Percentiles rank a stretch among this genome's conserved stretches.
Conservation (phyloP, 1,140 invertebrate species). For the Doryteuthis pealeii region DNA sequence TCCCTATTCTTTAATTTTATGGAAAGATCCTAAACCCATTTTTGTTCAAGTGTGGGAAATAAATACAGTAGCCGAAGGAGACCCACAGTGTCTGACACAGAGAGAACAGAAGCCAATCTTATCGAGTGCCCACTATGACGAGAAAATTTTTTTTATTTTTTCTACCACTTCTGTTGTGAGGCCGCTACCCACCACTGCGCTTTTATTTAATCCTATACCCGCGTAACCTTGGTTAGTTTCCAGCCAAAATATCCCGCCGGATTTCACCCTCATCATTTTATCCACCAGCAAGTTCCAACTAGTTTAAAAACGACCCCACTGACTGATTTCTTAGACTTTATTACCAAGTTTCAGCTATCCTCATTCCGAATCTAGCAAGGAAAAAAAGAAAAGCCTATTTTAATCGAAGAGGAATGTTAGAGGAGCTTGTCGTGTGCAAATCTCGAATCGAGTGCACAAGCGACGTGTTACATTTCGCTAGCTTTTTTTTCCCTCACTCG, state of each 20-base stretch:
- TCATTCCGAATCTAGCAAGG: background rate
- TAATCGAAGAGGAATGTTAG: background rate
- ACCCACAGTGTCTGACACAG: background rate
- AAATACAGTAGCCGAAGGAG: background rate
- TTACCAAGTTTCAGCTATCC: background rate
- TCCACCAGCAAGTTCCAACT: background rate
- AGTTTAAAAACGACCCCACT: background rate
- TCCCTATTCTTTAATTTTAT: background rate
- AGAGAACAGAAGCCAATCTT: background rate
- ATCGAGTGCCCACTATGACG: background rate
- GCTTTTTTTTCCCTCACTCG: background rate
- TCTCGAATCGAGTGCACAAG: background rate
- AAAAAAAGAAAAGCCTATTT: background rate
- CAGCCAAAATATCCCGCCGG: background rate
- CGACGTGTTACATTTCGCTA: background rate
- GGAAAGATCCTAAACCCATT: constrained; percentile 3
- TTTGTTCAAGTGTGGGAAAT: constrained; percentile 3
- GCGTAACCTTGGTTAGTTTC: background rate
- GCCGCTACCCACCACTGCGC: background rate
- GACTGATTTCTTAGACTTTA: background rate
- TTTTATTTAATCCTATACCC: background rate
- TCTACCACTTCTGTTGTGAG: background rate
- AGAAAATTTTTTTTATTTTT: background rate
- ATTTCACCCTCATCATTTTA: background rate
- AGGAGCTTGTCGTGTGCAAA: background rate